Base-by-base conservation (phyloP, 37 sponge, comb jelly and placozoan species). In the Theonella swinhoei region DNA sequence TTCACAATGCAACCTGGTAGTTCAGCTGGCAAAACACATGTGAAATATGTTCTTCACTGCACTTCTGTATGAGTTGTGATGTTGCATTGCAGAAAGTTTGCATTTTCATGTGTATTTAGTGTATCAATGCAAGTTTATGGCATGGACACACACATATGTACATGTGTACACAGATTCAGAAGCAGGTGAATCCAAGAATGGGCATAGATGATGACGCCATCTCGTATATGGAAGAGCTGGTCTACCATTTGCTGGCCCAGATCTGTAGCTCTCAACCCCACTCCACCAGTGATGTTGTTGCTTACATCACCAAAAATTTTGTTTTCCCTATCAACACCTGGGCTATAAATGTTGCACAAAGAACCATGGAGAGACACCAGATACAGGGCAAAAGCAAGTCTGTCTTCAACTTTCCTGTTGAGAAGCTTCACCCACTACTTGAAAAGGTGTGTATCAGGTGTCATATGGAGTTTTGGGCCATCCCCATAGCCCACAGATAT, bases 181-280 rank as follows among this genome's bases (percentile, higher is more conserved):
- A 91, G 43, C 89, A 97, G 69, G 97, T 94, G n/a, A 92, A 94
- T 64, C 95, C 95, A 60, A 79, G 88, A 0, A 69, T 94, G 41
- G 87, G 82, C 24, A 94, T 92, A 31, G 92, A 94, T 5, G 88
- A 87, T 59, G 90, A 92, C 29, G 90, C 95, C 0, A 28, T 97
- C 40, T 68, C 47, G 1, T 94, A 89, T 67, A 77, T 97, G 42
- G 97, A 97, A 76, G 74, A 64, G 3, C 86, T 97, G 40, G 24
- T 97, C 65, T 92, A 79, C 65, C 78, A 70, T 0, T 84, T 97
- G 22, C 81, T 97, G 47, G 84, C 81, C 28, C 96, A 83, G 64
- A 91, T 97, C 20, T 94, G 90, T 70, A 80, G 90, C 0, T 75
- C 83, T n/a, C 62, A 85, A 37, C 95, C 95, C 5, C 84, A 84